A percentile compares a stretch with the other conserved stretches of the same genome.
These are phyloP conservation scores for Macroteleia sp. DNA, from an alignment of 2,888 invertebrate species.

Conservation along the genomic window DNA sequence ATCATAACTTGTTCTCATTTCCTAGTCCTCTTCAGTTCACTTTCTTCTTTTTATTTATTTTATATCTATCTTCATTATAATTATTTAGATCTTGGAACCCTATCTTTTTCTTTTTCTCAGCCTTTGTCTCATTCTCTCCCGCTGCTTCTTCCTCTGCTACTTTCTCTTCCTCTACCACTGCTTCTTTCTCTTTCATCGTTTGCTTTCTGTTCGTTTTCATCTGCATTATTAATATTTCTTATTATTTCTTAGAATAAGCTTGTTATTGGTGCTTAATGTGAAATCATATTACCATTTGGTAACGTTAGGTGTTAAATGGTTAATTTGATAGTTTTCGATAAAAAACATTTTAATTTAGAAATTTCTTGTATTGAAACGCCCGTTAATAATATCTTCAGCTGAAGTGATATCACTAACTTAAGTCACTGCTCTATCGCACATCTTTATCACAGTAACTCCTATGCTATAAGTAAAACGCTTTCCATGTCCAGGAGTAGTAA, in stretches of 20 bases:
- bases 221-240: not conserved
- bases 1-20: no score
- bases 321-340: slow-evolving; percentile 19
- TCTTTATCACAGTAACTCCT: slow-evolving; percentile 8
- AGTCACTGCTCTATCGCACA: slow-evolving; percentile 31
- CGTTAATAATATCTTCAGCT: slow-evolving; percentile 13
- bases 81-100: no score
- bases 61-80: no score
- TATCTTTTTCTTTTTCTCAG: no score
- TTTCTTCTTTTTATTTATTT: no score
- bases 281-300: no score
- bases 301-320: no score
- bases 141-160: slow-evolving; percentile 1
- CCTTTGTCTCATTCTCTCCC: not conserved
- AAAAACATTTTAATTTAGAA: slow-evolving; percentile 26
- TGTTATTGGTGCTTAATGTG: no score
- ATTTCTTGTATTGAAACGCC: slow-evolving; percentile 10
- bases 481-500: slow-evolving; percentile 33
- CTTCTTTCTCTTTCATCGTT: not conserved
- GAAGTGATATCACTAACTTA: slow-evolving; percentile 21
- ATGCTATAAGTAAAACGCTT: slow-evolving; percentile 34
- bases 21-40: no score
- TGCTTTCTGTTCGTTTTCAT: not conserved
- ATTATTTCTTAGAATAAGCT: slow-evolving; percentile 1
- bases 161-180: not conserved